Conservation (phyloP, 2,888 invertebrate genomes). For the Cynaeus angustus region DNA sequence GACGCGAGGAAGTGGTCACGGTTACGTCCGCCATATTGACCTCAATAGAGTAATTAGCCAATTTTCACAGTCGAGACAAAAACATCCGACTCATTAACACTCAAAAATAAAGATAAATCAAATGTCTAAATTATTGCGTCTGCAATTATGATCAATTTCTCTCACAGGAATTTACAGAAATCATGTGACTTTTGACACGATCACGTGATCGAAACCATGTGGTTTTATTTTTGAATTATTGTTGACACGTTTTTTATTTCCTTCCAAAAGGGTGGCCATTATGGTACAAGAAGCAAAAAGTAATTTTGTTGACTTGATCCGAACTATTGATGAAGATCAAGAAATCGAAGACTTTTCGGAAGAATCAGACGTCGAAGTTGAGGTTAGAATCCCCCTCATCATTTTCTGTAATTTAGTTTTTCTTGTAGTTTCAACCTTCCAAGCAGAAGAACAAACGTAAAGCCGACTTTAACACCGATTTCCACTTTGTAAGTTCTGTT, state of each 20-base stretch:
- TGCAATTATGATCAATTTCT: not conserved
- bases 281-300: constrained; percentile 8
- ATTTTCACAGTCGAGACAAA: no score
- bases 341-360: constrained; percentile 87
- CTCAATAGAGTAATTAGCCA: no score
- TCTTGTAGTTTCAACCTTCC: constrained; percentile 85
- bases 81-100: no score
- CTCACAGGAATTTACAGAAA: no score
- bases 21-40: constrained; percentile 4
- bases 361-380: constrained; percentile 86
- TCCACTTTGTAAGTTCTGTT: constrained; percentile 85
- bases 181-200: not conserved
- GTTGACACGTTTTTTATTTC: not conserved
- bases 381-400: constrained; percentile 73
- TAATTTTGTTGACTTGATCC: constrained; percentile 73
- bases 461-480: constrained; percentile 86
- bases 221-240: not conserved
- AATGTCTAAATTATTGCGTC: no score
- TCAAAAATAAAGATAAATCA: no score
- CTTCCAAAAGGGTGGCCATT: not conserved
- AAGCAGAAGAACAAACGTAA: constrained; percentile 80
- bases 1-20: constrained; percentile 18
- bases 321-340: constrained; percentile 89
- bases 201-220: not conserved
- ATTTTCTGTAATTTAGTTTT: constrained; percentile 47